Base-by-base conservation (phyloP, 2,888 invertebrate species). In the Sinopyrophorus schimmeli region DNA sequence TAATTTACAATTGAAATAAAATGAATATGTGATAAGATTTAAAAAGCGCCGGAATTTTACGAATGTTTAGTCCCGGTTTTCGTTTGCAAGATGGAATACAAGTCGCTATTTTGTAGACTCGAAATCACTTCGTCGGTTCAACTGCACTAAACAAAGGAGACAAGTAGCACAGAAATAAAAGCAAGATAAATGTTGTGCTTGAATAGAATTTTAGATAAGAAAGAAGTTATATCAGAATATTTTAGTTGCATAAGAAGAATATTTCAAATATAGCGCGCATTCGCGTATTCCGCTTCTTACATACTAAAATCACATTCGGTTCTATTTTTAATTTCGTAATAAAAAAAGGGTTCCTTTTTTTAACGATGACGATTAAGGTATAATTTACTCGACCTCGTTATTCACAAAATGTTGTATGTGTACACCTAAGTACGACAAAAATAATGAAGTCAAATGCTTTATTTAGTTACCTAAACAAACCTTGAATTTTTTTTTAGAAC, bases 171-270 rank as follows among this genome's bases (percentile, higher is more conserved):
- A 28, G 14, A 28, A 39, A 39, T 39, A 39, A 47, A 35, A 38
- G 30, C 38, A 39, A 50, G 41, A 50, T 34, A 32, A 46, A 50
- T 50, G 30, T 50, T 44, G 40, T 35, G 46, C 46, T 50, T 35
- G 44, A 44, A 34, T 39, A 34, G 26, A 31, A 44, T 50, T 44
- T 40, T 37, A 50, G 50, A 46, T 50, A 50, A 50, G 35, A 35
- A 35, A 9, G 24, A 34, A 24, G 5, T 16, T 15, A 23, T 35
- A 35, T 35, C 35, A 12, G 32, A 9, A 5, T 21, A 31, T 17
- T 31, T 35, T 35, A 20, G 2, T 35, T 23, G 35, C 35, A 35
- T 14, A 24, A 34, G 9, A 2, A n/a, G n/a, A n/a, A n/a, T n/a
- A n/a, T n/a, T n/a, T n/a, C n/a, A n/a, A n/a, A n/a, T n/a, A n/a